Percentiles rank a stretch among this genome's conserved stretches.
phyloP scores from a whole-genome alignment of 1,140 invertebrate genomes.

The Heliconius eleuchia region DNA sequence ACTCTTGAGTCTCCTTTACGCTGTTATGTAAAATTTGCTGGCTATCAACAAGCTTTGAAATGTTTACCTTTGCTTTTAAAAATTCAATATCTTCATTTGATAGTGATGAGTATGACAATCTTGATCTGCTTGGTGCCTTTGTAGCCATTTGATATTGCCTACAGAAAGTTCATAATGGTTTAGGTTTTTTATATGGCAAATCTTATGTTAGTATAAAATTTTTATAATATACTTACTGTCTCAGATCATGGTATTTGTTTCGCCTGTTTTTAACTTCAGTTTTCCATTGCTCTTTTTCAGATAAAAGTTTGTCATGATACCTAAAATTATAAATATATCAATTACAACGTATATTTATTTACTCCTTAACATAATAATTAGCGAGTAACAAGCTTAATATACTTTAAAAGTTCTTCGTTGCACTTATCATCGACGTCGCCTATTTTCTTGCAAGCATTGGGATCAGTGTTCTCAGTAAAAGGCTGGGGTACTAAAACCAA shows the following conservation, averaged over 20 bases:
- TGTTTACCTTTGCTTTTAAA: conserved; percentile 65
- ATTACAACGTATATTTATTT: conserved; percentile 9
- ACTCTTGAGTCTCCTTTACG: conserved; percentile 53
- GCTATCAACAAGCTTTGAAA: conserved; percentile 61
- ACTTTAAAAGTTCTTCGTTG: conserved; percentile 52
- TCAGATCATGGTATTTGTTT: conserved; percentile 69
- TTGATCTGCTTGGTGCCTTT: conserved; percentile 56
- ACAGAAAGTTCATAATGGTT: neutral
- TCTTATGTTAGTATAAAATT: neutral
- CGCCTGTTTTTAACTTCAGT: conserved; percentile 63
- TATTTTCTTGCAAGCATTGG: conserved; percentile 42
- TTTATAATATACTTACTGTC: conserved; percentile 54
- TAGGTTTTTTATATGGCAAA: neutral
- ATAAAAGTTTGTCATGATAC: conserved; percentile 60
- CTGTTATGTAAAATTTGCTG: conserved; percentile 63
- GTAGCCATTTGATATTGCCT: conserved; percentile 65
- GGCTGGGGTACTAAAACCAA: conserved; percentile 54
- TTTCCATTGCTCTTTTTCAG: conserved; percentile 72
- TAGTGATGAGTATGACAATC: conserved; percentile 61
- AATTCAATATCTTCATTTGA: conserved; percentile 73
- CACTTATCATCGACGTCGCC: conserved; percentile 44
- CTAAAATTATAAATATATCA: conserved; percentile 48
- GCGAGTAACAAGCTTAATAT: conserved; percentile 14
- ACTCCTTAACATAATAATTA: neutral
- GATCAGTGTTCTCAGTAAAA: conserved; percentile 49